These are phyloP conservation scores for Neoitamus cyanurus DNA, from an alignment of 2,888 invertebrate genomes.

Conservation along the genomic window DNA sequence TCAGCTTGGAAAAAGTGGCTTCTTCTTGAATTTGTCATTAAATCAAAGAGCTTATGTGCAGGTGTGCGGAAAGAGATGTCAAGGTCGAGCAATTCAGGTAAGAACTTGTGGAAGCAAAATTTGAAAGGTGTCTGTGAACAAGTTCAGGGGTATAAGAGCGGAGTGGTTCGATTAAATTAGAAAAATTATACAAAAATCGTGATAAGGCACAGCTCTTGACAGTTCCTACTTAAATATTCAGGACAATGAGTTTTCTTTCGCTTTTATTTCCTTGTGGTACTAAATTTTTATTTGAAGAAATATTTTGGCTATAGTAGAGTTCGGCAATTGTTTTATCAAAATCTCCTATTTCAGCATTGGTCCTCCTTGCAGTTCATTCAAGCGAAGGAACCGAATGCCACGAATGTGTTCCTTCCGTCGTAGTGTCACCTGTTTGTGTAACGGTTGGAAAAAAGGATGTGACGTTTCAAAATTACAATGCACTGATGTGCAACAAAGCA, in stretches of 20 bases:
- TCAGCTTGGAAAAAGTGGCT: neutral
- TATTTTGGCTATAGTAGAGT: neutral
- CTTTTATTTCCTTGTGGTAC: neutral
- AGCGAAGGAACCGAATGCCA: neutral
- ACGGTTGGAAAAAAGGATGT: neutral
- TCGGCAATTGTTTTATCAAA: no score
- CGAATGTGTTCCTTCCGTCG: neutral
- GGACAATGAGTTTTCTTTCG: neutral
- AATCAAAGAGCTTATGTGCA: neutral
- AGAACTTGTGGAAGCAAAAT: neutral
- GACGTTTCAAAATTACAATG: neutral
- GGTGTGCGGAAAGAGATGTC: neutral
- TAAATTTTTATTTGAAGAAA: neutral
- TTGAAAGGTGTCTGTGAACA: neutral
- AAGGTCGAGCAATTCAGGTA: neutral
- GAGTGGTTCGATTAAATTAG: neutral
- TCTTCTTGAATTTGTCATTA: neutral
- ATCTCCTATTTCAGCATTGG: neutral
- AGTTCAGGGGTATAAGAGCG: neutral
- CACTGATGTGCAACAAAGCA: neutral
- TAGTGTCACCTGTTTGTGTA: neutral
- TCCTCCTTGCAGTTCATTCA: neutral
- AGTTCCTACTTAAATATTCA: no score
- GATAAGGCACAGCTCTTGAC: neutral
- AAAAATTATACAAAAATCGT: neutral